Evolutionary conservation across 2,888 invertebrate species (phyloP).

Genomic region (Scrobipalpa costella): DNA sequence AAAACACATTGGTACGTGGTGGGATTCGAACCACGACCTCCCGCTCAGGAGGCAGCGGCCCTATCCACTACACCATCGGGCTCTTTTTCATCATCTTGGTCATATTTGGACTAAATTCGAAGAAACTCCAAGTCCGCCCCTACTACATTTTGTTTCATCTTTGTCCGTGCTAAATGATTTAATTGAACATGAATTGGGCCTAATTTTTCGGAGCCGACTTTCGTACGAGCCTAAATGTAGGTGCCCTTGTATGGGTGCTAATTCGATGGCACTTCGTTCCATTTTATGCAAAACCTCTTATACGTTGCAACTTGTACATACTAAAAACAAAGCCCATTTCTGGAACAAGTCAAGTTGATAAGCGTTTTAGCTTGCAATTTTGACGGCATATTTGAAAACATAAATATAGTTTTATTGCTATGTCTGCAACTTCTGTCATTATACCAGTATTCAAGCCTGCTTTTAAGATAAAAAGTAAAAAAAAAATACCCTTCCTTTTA

Average conservation of each 20-base stretch:
- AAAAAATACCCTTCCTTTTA: too few species aligned
- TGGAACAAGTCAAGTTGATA: too few species aligned
- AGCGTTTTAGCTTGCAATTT: too few species aligned
- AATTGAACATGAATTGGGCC: slow-evolving; percentile 3
- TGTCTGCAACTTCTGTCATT: neutral
- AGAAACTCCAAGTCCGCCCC: neutral
- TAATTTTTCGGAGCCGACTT: slow-evolving; percentile 1
- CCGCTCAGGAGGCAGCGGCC: too few species aligned
- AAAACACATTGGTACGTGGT: too few species aligned
- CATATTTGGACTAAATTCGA: neutral
- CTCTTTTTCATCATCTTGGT: too few species aligned
- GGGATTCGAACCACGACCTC: too few species aligned
- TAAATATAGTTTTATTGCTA: neutral
- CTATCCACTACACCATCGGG: too few species aligned
- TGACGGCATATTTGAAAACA: too few species aligned
- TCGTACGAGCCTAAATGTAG: neutral
- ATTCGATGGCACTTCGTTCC: neutral
- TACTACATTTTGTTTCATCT: neutral
- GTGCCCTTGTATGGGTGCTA: neutral
- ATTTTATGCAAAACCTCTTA: too few species aligned
- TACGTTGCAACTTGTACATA: too few species aligned
- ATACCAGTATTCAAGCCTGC: neutral
- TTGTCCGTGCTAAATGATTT: slow-evolving; percentile 3
- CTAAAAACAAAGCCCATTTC: too few species aligned
- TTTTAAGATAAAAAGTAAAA: neutral